Evolutionary conservation across 2,113 vertebrate genomes (phyloP).

Genomic region (Enhydra lutris): DNA sequence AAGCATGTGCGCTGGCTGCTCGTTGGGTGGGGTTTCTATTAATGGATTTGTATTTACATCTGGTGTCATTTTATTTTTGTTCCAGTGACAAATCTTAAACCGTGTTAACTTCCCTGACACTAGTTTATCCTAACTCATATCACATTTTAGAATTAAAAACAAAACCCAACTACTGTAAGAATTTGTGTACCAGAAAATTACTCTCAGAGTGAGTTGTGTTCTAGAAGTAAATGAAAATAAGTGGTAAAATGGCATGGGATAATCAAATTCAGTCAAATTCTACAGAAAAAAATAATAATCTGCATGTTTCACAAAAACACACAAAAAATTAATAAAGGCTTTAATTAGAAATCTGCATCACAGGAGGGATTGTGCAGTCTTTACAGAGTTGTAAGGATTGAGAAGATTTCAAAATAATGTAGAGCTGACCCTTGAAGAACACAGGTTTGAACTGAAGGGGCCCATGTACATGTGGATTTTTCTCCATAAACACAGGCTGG

Average conservation of each 20-base stretch:
- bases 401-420: background rate
- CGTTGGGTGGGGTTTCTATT: background rate
- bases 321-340: background rate
- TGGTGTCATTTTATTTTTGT: background rate
- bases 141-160: slow-evolving; percentile 52
- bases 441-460: background rate
- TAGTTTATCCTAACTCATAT: slow-evolving; percentile 65
- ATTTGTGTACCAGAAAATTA: slow-evolving; percentile 82
- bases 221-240: slow-evolving; percentile 64
- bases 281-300: background rate
- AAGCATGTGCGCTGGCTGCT: background rate
- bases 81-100: slow-evolving; percentile 48
- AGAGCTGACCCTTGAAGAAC: background rate
- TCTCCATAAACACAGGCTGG: background rate
- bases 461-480: background rate
- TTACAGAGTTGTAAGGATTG: background rate
- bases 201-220: slow-evolving; percentile 71
- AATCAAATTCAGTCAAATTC: slow-evolving; percentile 9
- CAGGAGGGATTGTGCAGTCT: background rate
- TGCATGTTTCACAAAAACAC: background rate
- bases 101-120: slow-evolving; percentile 61
- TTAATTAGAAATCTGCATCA: background rate
- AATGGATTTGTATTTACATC: background rate
- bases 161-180: slow-evolving; percentile 70
- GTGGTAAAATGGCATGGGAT: slow-evolving; percentile 25